Evolutionary conservation across 2,113 vertebrate genomes (phyloP).

Genomic region (Isichthys henryi): DNA sequence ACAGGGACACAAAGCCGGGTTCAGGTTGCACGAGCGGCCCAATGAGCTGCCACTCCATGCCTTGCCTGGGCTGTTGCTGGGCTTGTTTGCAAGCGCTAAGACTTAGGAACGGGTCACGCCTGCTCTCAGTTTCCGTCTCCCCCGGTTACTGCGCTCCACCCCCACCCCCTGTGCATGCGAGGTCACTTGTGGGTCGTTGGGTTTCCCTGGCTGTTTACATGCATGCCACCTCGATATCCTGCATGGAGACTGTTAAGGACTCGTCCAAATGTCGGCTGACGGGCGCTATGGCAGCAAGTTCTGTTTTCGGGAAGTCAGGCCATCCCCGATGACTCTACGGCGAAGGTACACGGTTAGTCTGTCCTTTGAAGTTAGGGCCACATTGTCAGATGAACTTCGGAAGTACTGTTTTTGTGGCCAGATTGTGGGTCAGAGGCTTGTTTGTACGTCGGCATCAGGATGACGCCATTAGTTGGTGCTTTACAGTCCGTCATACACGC

Average conservation of each 20-base stretch:
- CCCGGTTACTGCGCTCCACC: not conserved
- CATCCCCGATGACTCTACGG: not conserved
- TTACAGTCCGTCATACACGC: not conserved
- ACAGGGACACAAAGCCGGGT: not conserved
- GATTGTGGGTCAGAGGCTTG: not conserved
- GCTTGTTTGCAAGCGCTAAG: slow-evolving; percentile 1
- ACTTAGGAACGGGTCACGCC: not conserved
- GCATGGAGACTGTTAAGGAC: slow-evolving; percentile 1
- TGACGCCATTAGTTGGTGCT: not conserved
- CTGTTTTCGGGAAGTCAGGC: not conserved
- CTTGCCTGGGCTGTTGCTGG: not conserved
- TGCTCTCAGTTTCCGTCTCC: not conserved
- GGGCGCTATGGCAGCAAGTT: not conserved
- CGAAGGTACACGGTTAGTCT: not conserved
- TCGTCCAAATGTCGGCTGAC: not conserved
- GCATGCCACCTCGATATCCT: slow-evolving; percentile 1
- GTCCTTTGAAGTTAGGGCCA: not conserved
- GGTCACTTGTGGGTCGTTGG: not conserved
- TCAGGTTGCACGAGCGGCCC: not conserved
- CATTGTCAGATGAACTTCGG: not conserved
- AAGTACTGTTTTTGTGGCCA: not conserved
- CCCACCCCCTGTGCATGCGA: not conserved
- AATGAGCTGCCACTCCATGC: not conserved
- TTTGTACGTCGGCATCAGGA: not conserved
- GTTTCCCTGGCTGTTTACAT: slow-evolving; percentile 16